These are phyloP conservation scores for Apotomis turbidana DNA, from an alignment of 2,888 invertebrate genomes.

Conservation along the genomic window DNA sequence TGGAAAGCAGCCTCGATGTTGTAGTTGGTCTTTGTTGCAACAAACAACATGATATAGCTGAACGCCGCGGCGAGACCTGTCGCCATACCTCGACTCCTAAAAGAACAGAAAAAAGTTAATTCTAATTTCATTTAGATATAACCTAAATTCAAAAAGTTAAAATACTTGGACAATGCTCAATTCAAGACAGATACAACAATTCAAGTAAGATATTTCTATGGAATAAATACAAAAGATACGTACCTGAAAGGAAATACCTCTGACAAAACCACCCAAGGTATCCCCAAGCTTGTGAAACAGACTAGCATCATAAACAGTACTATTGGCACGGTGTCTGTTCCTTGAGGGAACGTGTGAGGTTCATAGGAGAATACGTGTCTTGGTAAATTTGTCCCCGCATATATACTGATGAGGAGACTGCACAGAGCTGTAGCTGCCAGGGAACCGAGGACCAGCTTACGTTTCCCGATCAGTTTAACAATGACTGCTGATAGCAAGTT, in stretches of 20 bases:
- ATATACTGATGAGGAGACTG: conserved; percentile 66
- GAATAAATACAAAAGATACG: conserved; percentile 32
- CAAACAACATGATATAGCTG: conserved; percentile 77
- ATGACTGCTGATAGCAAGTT: conserved; percentile 67
- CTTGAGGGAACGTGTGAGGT: conserved; percentile 63
- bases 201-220: too few species aligned
- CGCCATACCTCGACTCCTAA: conserved; percentile 81
- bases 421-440: conserved; percentile 63
- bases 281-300: conserved; percentile 69
- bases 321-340: conserved; percentile 71
- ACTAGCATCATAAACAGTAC: conserved; percentile 69
- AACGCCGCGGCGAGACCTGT: conserved; percentile 80
- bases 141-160: too few species aligned
- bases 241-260: conserved; percentile 85
- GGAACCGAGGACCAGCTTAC: conserved; percentile 68
- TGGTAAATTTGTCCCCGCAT: conserved; percentile 58
- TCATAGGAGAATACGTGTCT: conserved; percentile 71
- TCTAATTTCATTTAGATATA: background rate
- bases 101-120: conserved; percentile 45
- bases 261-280: conserved; percentile 83
- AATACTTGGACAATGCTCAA: too few species aligned
- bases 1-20: conserved; percentile 76
- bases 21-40: conserved; percentile 81
- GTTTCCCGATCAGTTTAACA: conserved; percentile 70
- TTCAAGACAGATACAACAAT: too few species aligned